phyloP scores from a whole-genome alignment of 2,797 vertebrate species.

The Dromococcyx pavoninus region DNA sequence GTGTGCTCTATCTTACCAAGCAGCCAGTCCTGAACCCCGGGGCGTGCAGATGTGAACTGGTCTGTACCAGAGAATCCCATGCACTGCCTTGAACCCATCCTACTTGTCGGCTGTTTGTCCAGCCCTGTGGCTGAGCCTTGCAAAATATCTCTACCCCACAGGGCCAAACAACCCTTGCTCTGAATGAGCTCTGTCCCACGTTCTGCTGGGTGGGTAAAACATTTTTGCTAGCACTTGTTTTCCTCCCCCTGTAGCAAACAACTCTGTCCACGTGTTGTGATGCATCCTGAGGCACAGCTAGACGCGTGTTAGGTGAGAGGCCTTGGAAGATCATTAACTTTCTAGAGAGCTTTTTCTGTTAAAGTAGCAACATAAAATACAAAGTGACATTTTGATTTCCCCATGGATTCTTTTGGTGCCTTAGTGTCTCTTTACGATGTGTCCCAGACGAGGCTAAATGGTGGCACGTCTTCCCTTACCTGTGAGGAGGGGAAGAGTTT shows the following conservation, averaged over 20 bases:
- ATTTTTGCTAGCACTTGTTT: not conserved
- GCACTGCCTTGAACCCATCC: not conserved
- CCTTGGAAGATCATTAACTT: constrained; percentile 31
- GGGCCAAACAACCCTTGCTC: not conserved
- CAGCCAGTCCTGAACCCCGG: not conserved
- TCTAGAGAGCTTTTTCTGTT: not conserved
- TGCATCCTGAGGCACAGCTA: not conserved
- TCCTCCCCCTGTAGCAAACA: not conserved
- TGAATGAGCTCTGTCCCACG: not conserved
- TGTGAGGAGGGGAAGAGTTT: not conserved
- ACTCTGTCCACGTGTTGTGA: accelerated
- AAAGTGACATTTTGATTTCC: constrained; percentile 46
- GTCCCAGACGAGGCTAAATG: not conserved
- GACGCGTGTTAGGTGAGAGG: not conserved
- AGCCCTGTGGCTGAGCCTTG: not conserved
- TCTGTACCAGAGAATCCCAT: not conserved
- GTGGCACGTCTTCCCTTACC: not conserved
- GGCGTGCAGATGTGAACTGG: not conserved
- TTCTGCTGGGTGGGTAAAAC: not conserved
- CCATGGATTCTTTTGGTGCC: constrained; percentile 29
- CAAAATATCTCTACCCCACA: not conserved
- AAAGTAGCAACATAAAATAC: constrained; percentile 4
- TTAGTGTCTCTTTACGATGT: not conserved
- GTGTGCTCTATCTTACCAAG: not conserved
- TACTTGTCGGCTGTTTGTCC: not conserved